Base-by-base conservation (phyloP, 2,888 invertebrate genomes). In the Sinopyrophorus schimmeli region DNA sequence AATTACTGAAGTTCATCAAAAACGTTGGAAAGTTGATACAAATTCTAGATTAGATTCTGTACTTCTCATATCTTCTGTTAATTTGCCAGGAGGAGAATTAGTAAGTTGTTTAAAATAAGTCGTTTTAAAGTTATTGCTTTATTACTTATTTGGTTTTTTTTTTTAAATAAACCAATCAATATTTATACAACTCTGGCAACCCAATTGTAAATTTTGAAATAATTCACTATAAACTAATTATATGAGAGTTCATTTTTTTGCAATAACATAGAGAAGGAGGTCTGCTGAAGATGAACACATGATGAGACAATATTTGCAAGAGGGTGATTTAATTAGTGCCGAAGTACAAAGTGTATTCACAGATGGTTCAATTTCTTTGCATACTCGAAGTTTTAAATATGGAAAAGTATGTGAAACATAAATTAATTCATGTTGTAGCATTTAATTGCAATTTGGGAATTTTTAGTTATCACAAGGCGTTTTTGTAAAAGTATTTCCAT, bases 241-340 rank as follows among this genome's bases (percentile, higher is more conserved):
- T n/a, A n/a, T n/a, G n/a, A n/a, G n/a, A n/a, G n/a, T n/a, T n/a
- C n/a, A n/a, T n/a, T n/a, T n/a, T n/a, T n/a, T n/a, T n/a, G n/a
- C n/a, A n/a, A n/a, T 24, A 21, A 62, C 70, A 9, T 69, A 92
- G 86, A 80, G 97, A 54, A 78, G 95, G 41, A 80, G 95, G 66
- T 93, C 91, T 2, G 89, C 86, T 3, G 96, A 99, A 77, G 99
- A 99, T 78, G 98, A 99, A 71, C 88, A 95, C 68, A 89, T 92
- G 80, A 99, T 99, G 99, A 79, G 98, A 41, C 87, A 89, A 56
- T 95, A 94, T 72, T 76, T 97, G 32, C 86, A 89, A 70, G 95
- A 96, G 74, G 95, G 95, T 10, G 99, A 99, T 75, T 78, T 99
- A 1, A 92, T 99, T 51, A 95, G 95, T 75, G 98, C 97, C 3